These are phyloP conservation scores for Cheirogaleus medius DNA, from an alignment of 2,113 vertebrate species.

Conservation along the genomic window DNA sequence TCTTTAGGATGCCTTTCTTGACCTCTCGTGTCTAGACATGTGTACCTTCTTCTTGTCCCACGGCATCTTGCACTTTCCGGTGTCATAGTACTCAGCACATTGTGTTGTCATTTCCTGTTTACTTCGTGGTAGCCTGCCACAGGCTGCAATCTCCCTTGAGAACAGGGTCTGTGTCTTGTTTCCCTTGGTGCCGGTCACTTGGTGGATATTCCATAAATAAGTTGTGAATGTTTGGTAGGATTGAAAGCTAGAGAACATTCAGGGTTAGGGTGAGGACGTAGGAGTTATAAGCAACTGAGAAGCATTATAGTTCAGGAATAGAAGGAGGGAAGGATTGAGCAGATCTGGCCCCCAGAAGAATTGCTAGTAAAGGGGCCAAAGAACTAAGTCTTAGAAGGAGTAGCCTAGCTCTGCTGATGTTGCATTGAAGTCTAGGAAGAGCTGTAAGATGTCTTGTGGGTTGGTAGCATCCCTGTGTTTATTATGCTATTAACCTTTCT, in stretches of 20 bases:
- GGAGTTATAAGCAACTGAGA: neutral
- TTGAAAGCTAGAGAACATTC: conserved; percentile 25
- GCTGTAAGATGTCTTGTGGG: neutral
- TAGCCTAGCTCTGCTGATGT: neutral
- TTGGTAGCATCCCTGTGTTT: neutral
- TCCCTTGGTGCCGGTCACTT: neutral
- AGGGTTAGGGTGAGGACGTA: neutral
- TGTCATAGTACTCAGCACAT: neutral
- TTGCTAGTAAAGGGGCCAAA: neutral
- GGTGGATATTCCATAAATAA: neutral
- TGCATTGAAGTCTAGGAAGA: neutral
- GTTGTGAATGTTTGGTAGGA: neutral
- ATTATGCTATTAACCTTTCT: neutral
- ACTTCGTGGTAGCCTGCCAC: neutral
- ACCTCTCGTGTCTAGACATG: neutral
- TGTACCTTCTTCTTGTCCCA: neutral
- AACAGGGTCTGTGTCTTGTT: neutral
- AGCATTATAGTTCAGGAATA: neutral
- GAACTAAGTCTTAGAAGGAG: neutral
- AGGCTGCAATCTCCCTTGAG: neutral
- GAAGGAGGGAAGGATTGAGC: neutral
- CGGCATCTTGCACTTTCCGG: neutral
- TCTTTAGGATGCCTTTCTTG: conserved; percentile 28
- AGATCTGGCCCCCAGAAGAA: neutral
- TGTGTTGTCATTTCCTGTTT: conserved; percentile 70